A percentile compares a stretch with the other conserved stretches of the same genome.
These are phyloP conservation scores for Agonopterix subpropinquella DNA, from an alignment of 2,888 invertebrate genomes.

Conservation along the genomic window DNA sequence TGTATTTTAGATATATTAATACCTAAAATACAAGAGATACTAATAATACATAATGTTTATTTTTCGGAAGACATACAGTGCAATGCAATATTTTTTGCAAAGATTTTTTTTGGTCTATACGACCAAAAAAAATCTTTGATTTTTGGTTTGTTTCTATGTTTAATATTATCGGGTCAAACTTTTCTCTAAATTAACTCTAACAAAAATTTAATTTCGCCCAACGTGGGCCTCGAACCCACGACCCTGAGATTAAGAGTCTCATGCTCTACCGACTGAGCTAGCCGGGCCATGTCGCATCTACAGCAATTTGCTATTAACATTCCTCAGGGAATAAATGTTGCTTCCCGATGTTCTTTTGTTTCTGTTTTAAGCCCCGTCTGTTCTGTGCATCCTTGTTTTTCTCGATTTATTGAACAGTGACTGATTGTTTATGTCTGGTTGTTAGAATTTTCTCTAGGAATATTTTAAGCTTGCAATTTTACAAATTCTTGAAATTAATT, in stretches of 20 bases:
- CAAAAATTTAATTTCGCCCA: conserved; percentile 51
- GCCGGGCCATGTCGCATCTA: conserved; percentile 49
- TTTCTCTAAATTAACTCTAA: neutral
- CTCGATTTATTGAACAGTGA: conserved; percentile 13
- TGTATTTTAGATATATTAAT: neutral
- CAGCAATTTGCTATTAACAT: neutral
- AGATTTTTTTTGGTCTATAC: no score
- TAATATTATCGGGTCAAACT: no score
- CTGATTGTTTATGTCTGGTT: neutral
- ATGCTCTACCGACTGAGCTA: conserved; percentile 77
- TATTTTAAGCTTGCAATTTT: no score
- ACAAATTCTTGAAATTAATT: no score
- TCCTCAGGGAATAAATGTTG: neutral
- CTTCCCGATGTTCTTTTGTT: neutral
- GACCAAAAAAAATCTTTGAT: no score
- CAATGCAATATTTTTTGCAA: no score
- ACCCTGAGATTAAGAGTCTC: conserved; percentile 80
- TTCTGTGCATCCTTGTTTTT: neutral
- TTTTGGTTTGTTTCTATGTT: no score
- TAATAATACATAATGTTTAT: no score
- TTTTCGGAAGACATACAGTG: neutral
- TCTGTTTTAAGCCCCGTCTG: neutral
- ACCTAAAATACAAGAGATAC: no score
- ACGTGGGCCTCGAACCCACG: conserved; percentile 79
- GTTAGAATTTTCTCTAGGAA: no score